These are phyloP conservation scores for Pterocles orientalis DNA, from an alignment of 2,113 vertebrate species.

Conservation along the genomic window DNA sequence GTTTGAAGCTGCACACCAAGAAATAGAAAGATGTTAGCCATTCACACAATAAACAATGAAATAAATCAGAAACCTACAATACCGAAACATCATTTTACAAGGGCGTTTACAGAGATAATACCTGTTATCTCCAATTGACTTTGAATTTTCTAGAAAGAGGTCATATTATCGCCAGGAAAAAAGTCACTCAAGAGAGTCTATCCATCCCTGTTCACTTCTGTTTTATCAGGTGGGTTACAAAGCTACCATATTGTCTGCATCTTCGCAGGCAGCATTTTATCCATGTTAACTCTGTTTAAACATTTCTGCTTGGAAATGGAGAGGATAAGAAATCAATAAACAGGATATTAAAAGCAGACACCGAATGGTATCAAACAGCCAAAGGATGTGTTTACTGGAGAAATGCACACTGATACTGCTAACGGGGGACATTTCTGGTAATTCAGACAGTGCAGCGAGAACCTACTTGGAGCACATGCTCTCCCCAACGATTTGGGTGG, in stretches of 20 bases:
- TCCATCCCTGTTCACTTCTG: not conserved
- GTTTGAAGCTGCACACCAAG: not conserved
- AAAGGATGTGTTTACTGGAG: not conserved
- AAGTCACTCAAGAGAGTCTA: not conserved
- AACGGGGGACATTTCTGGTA: not conserved
- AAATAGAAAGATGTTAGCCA: not conserved
- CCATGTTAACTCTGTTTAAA: not conserved
- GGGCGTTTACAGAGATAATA: not conserved
- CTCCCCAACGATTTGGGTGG: not conserved
- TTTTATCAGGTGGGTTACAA: not conserved
- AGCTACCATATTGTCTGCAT: not conserved
- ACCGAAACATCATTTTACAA: not conserved
- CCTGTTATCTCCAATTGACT: not conserved
- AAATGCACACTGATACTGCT: not conserved
- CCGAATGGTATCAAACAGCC: rapidly evolving
- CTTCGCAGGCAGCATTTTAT: not conserved
- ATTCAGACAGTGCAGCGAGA: not conserved
- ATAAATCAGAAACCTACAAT: not conserved
- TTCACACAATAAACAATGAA: not conserved
- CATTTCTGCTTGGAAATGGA: not conserved
- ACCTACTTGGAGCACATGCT: not conserved
- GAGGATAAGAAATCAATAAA: not conserved
- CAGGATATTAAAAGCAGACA: rapidly evolving
- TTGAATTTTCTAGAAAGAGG: not conserved
- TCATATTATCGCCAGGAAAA: not conserved